Conservation (phyloP, 2,797 vertebrate species). For the Falco peregrinus region DNA sequence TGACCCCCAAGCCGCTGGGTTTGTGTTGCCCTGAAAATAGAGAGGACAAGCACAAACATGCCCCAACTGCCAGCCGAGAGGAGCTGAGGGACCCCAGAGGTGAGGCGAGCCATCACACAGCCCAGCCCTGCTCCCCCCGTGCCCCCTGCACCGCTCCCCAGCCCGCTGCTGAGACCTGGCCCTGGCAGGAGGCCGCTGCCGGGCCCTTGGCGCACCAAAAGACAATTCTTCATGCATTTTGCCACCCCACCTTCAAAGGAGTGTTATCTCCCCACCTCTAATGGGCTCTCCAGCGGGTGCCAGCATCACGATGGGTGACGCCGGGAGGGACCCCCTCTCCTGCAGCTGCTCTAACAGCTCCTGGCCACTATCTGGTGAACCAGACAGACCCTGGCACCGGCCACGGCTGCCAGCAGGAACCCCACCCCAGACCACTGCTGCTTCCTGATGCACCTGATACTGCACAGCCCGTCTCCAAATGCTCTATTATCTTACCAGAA, state of each 20-base stretch:
- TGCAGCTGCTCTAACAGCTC: neutral
- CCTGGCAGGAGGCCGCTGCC: neutral
- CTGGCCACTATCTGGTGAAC: neutral
- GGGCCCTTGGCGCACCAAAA: neutral
- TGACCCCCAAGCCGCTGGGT: accelerated
- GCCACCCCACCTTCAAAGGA: neutral
- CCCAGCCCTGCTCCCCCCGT: neutral
- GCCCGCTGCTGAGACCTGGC: neutral
- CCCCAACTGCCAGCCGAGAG: neutral
- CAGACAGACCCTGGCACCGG: neutral
- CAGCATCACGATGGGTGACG: neutral
- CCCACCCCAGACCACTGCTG: neutral
- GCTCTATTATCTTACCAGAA: neutral
- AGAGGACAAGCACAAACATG: neutral
- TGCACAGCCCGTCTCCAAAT: accelerated
- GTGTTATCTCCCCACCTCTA: neutral
- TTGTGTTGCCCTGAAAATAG: neutral
- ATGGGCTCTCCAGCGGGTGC: neutral
- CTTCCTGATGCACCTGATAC: accelerated
- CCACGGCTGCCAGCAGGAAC: neutral
- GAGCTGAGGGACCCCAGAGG: neutral
- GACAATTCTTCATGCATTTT: neutral
- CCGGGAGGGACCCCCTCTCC: neutral
- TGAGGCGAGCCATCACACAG: neutral
- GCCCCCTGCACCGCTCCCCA: neutral